Percentiles rank a stretch among this genome's conserved stretches.
phyloP scores from a whole-genome alignment of 2,113 vertebrate species.

The Petrocephalus zakoni region DNA sequence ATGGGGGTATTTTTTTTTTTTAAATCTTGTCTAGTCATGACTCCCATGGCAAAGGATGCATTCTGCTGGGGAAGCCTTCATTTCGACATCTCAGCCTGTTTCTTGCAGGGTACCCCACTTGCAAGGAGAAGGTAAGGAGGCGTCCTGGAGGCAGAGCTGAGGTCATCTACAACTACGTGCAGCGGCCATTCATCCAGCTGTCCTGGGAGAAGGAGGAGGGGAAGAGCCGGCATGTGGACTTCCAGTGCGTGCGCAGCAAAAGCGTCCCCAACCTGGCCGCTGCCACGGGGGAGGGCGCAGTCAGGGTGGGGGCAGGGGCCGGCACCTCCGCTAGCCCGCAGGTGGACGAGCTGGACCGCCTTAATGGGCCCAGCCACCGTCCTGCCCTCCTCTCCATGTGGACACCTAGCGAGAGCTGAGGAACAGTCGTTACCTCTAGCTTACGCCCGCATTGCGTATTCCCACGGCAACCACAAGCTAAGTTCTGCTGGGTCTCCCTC shows the following conservation, averaged over 20 bases:
- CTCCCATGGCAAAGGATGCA: neutral
- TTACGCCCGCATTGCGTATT: neutral
- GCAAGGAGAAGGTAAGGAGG: slow-evolving; percentile 75
- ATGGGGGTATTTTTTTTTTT: neutral
- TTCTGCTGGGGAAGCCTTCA: neutral
- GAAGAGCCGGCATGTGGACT: slow-evolving; percentile 74
- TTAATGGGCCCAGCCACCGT: slow-evolving; percentile 53
- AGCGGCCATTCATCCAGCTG: slow-evolving; percentile 73
- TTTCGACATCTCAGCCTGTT: slow-evolving; percentile 1
- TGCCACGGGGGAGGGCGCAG: slow-evolving; percentile 49
- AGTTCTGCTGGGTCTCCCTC: neutral
- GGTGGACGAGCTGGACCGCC: slow-evolving; percentile 72
- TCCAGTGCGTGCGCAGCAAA: slow-evolving; percentile 73
- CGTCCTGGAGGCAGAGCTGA: slow-evolving; percentile 66
- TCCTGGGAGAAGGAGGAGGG: slow-evolving; percentile 78
- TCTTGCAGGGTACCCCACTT: slow-evolving; percentile 69
- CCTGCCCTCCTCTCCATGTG: neutral
- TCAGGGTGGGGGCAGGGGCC: neutral
- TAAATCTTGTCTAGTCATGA: neutral
- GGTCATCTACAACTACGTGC: slow-evolving; percentile 75
- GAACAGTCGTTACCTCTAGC: neutral
- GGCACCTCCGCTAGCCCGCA: slow-evolving; percentile 45
- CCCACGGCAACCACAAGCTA: neutral
- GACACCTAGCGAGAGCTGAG: slow-evolving; percentile 28
- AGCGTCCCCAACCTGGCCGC: slow-evolving; percentile 68